These are phyloP conservation scores for Pogona vitticeps DNA, from an alignment of 2,113 vertebrate genomes.

Conservation along the genomic window DNA sequence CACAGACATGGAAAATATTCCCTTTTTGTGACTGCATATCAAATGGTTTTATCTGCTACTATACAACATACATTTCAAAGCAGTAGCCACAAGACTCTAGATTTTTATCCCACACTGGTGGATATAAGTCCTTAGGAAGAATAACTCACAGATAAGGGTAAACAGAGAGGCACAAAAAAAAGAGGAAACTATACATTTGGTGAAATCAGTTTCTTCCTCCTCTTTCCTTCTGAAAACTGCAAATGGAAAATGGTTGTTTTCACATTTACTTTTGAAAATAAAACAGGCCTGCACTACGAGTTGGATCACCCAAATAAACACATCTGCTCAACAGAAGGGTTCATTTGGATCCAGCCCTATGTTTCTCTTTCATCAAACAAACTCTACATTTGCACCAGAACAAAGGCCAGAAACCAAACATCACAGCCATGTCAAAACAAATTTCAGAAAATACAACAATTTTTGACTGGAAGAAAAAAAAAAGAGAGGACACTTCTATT, in stretches of 20 bases:
- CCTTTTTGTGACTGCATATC: slow-evolving; percentile 34
- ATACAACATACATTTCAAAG: background rate
- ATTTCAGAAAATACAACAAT: background rate
- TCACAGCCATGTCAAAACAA: background rate
- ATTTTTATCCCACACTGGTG: background rate
- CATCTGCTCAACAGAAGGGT: background rate
- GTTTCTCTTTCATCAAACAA: background rate
- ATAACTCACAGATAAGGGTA: background rate
- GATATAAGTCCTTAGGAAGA: background rate
- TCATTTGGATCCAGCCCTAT: background rate
- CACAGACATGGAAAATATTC: slow-evolving; percentile 52
- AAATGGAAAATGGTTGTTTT: slow-evolving; percentile 31
- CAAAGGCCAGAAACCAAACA: background rate
- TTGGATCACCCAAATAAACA: background rate
- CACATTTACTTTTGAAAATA: background rate
- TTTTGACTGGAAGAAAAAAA: background rate
- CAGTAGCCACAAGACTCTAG: background rate
- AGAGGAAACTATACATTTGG: background rate
- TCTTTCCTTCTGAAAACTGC: background rate
- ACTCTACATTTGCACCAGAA: background rate
- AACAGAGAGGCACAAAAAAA: background rate
- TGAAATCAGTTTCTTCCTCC: background rate
- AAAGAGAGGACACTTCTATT: background rate
- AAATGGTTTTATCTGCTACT: background rate
- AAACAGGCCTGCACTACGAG: slow-evolving; percentile 26